Percentiles rank a stretch among this genome's conserved stretches.
Conservation (phyloP, 2,797 vertebrate species). For the Hirundo rustica region DNA sequence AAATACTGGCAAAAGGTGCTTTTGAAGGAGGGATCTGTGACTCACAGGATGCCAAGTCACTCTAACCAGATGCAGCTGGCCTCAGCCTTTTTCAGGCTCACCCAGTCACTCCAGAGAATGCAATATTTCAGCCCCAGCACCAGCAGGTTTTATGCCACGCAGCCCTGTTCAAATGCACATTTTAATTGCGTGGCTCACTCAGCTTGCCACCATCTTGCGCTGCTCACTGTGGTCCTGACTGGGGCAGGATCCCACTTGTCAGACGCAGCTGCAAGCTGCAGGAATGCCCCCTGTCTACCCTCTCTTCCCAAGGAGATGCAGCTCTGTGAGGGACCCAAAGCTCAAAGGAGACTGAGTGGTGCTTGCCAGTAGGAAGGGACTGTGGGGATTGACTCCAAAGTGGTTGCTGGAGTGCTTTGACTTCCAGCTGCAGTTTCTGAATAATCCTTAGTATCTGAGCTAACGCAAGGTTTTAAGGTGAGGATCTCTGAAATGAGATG, state of each 20-base stretch:
- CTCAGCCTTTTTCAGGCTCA: not conserved
- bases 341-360: not conserved
- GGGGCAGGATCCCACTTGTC: rapidly evolving
- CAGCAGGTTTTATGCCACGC: not conserved
- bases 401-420: not conserved
- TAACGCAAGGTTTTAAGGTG: not conserved
- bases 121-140: not conserved
- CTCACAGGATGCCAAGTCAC: not conserved
- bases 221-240: not conserved
- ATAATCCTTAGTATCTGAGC: not conserved
- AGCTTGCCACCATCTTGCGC: rapidly evolving
- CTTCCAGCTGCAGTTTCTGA: not conserved
- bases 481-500: not conserved
- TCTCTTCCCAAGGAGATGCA: not conserved
- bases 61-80: not conserved
- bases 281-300: no score
- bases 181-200: rapidly evolving
- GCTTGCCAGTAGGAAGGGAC: not conserved
- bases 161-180: rapidly evolving
- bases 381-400: not conserved
- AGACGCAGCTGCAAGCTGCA: rapidly evolving
- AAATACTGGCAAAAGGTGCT: not conserved
- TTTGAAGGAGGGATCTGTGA: not conserved
- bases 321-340: not conserved
- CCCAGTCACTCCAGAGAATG: not conserved